Evolutionary conservation across 2,113 vertebrate genomes (phyloP).

Genomic region (Strigops habroptila): DNA sequence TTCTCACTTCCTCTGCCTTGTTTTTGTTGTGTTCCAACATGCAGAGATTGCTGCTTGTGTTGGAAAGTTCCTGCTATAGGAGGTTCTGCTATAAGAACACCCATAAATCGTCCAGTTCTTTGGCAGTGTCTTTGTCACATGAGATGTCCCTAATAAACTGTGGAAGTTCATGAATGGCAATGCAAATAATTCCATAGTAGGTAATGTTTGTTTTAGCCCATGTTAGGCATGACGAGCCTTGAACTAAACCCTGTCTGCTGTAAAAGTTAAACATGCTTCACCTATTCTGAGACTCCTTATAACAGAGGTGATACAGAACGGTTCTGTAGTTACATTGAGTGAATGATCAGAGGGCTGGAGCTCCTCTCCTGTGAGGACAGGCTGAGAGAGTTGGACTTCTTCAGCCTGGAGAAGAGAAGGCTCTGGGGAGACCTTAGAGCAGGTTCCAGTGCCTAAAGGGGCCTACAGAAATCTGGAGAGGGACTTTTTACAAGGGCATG

Average conservation of each 20-base stretch:
- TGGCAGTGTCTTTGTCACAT: background rate
- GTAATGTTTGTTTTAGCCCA: conserved; percentile 17
- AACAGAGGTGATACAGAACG: background rate
- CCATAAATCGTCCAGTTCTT: background rate
- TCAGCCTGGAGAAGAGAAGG: background rate
- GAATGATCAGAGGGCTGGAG: background rate
- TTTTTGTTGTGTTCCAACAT: background rate
- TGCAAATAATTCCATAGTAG: conserved; percentile 39
- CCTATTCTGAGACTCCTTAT: background rate
- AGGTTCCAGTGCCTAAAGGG: no score
- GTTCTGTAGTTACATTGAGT: background rate
- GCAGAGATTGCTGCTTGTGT: background rate
- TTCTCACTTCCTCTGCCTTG: background rate
- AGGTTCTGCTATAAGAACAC: background rate
- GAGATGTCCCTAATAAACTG: background rate
- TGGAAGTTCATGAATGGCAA: background rate
- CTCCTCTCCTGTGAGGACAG: background rate
- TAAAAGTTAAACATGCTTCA: background rate
- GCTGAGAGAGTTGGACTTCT: background rate
- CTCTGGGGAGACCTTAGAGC: background rate
- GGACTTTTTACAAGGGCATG: background rate
- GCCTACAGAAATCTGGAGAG: background rate
- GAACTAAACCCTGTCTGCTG: background rate
- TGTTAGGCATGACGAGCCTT: background rate
- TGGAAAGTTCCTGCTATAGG: background rate